Conservation (phyloP, 2,113 vertebrate species). For the Porphyrio hochstetteri region DNA sequence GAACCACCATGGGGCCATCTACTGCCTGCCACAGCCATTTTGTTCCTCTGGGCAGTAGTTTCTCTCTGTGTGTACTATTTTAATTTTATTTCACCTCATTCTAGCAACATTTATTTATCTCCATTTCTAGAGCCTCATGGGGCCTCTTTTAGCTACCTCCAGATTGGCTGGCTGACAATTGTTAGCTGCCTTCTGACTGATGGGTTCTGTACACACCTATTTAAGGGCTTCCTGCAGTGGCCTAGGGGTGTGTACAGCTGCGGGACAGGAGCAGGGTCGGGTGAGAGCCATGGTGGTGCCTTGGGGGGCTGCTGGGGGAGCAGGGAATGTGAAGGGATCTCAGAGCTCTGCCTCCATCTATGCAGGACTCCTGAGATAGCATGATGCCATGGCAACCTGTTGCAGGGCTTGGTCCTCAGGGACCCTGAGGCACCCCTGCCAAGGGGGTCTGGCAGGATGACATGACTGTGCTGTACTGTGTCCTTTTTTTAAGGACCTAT, state of each 20-base stretch:
- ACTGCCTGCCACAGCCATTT: not conserved
- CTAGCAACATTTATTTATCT: not conserved
- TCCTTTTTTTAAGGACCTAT: not conserved
- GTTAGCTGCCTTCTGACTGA: not conserved
- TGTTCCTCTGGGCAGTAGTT: not conserved
- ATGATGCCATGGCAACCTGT: rapidly evolving
- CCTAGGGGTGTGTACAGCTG: not conserved
- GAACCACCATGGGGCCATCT: not conserved
- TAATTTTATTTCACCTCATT: not conserved
- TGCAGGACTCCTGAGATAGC: not conserved
- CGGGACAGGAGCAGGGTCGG: not conserved
- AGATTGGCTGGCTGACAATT: not conserved
- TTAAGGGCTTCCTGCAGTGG: not conserved
- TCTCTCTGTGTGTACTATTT: not conserved
- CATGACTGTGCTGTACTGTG: not conserved
- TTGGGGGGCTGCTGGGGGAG: not conserved
- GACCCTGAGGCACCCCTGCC: not conserved
- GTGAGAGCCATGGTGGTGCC: not conserved
- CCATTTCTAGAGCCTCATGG: not conserved
- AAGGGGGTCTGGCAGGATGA: rapidly evolving
- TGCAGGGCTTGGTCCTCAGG: not conserved
- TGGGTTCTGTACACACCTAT: not conserved
- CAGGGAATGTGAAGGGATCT: too few species aligned
- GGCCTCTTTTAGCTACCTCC: not conserved
- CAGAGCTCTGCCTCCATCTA: not conserved